phyloP scores from a whole-genome alignment of 2,797 vertebrate genomes.

The Eulemur rubriventer region DNA sequence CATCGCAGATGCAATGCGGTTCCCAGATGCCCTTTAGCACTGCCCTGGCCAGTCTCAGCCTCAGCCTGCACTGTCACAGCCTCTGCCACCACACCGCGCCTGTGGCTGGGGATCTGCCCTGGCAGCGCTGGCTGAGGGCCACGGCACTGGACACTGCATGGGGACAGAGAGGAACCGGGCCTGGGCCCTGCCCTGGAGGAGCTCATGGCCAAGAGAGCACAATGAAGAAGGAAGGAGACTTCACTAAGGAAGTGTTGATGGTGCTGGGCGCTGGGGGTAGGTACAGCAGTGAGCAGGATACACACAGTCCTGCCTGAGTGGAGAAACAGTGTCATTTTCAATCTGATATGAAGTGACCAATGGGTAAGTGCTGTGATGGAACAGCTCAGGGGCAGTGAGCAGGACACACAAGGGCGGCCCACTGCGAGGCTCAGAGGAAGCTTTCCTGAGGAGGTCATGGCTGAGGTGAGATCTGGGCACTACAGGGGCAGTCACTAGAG shows the following conservation, averaged over 20 bases:
- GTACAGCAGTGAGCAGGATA: not conserved
- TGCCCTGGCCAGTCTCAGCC: not conserved
- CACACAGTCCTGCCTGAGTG: rapidly evolving
- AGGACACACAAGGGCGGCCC: not conserved
- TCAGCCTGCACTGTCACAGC: not conserved
- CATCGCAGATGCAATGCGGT: not conserved
- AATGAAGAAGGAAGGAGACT: not conserved
- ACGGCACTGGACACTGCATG: not conserved
- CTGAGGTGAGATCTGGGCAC: not conserved
- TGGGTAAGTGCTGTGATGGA: rapidly evolving
- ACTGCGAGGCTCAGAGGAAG: not conserved
- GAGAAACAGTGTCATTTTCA: not conserved
- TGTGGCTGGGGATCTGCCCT: not conserved
- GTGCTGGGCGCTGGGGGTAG: not conserved
- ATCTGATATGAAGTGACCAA: not conserved
- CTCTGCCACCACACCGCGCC: not conserved
- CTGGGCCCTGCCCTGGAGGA: not conserved
- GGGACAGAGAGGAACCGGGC: not conserved
- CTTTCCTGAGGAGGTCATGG: not conserved
- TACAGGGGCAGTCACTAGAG: not conserved
- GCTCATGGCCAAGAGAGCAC: not conserved
- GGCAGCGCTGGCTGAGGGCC: not conserved
- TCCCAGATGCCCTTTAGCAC: not conserved
- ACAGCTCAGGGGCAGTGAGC: not conserved
- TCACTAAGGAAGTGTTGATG: not conserved